Base-by-base conservation (phyloP, 2,113 vertebrate species). In the Rhizomys pruinosus region DNA sequence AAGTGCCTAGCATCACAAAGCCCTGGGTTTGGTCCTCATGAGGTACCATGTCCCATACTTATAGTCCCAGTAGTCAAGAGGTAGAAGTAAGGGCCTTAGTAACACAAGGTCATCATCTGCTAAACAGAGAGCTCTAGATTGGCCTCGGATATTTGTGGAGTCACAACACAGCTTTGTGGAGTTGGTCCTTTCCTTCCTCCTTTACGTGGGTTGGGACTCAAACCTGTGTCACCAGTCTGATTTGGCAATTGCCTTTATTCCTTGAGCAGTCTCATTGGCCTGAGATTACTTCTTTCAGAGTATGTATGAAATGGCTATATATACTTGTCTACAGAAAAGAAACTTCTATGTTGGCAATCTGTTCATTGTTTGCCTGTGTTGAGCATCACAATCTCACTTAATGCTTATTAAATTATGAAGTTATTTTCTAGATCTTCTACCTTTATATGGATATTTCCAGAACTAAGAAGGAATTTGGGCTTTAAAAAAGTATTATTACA, bases 51-150 rank as follows among this genome's bases (percentile, higher is more conserved):
- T 20, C 9, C 23, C n/a, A 37, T 16, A 12, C 52, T 19, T 25
- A 20, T 11, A 79, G 15, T 13, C 34, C 34, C 20, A 79, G 77
- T 42, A n/a, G 17, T 34, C 27, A 84, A 19, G 42, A 34, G 11
- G 61, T 1, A 66, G 39, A 22, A 84, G 29, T 47, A 66, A 2
- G 16, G 44, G 10, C 2, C 4, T 66, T 59, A 44, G 5, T 44
- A 66, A 12, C 4, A 12, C 39, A 66, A 4, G 27, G 5, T 22
- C 37, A 20, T 12, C 27, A 0, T 0, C 39, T 3, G 2, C 25
- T 34, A 25, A 25, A 64, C 17, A 64, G 39, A 82, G 16, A 44
- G 39, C 8, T 17, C 17, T 4, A 1, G 34, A 66, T 17, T 84
- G 59, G 29, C 61, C 11, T 66, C 5, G 29, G 39, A 47, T 29